Conservation (phyloP, 2,113 vertebrate genomes). For the Triplophysa tibetana region DNA sequence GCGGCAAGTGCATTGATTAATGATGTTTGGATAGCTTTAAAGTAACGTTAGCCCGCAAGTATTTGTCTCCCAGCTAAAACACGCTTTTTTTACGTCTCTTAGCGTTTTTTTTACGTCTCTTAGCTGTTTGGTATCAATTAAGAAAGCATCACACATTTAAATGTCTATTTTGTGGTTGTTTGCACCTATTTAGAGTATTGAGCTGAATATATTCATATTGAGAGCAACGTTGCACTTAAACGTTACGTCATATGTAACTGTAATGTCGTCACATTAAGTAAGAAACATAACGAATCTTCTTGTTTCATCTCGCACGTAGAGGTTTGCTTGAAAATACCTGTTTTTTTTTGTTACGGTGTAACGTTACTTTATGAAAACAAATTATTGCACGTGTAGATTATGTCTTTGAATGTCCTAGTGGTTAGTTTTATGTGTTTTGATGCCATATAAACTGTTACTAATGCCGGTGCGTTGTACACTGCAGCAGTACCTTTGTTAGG, state of each 20-base stretch:
- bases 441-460: not conserved
- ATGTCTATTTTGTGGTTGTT: not conserved
- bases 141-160: not conserved
- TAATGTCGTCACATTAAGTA: not conserved
- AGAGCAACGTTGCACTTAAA: not conserved
- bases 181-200: not conserved
- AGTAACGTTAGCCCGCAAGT: not conserved
- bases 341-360: not conserved
- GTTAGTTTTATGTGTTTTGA: not conserved
- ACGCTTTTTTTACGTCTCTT: too few relatives aligned
- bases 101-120: not conserved
- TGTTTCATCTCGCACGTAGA: not conserved
- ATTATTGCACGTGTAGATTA: not conserved
- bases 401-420: not conserved
- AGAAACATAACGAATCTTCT: not conserved
- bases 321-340: not conserved
- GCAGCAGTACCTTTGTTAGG: not conserved
- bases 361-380: not conserved
- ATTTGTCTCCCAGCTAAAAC: not conserved
- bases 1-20: not conserved
- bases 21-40: constrained; percentile 19
- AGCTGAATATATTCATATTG: not conserved
- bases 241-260: not conserved
- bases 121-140: not conserved
- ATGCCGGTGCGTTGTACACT: not conserved